phyloP scores from a whole-genome alignment of 2,888 invertebrate genomes.

The Metellina segmentata region DNA sequence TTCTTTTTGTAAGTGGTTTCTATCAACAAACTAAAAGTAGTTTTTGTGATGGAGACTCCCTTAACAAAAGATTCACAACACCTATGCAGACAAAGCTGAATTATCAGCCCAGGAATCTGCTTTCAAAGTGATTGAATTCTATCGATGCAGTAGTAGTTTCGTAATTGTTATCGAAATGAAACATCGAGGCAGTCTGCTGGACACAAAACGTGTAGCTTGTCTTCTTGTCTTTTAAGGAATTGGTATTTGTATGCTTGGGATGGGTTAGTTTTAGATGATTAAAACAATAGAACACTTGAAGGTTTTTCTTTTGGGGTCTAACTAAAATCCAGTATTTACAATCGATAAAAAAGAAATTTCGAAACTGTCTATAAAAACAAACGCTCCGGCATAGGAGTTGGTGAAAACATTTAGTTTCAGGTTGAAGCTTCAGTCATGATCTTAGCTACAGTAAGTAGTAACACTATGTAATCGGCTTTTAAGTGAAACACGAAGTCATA shows the following conservation, averaged over 20 bases:
- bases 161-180: background rate
- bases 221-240: background rate
- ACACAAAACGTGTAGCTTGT: background rate
- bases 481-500: too few relatives aligned
- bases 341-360: background rate
- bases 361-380: background rate
- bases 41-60: background rate
- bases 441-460: background rate
- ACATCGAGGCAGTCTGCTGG: background rate
- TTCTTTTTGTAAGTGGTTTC: background rate
- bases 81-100: background rate
- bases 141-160: background rate
- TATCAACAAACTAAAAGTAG: background rate
- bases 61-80: background rate
- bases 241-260: background rate
- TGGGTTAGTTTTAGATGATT: background rate
- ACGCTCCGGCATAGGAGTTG: background rate
- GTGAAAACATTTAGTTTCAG: background rate
- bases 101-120: background rate
- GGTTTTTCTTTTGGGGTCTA: background rate
- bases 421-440: background rate
- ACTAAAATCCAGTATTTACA: background rate
- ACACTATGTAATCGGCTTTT: too few relatives aligned
- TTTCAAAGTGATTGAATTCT: background rate
- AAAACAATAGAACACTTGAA: background rate